Conservation (phyloP, 1,140 invertebrate species). For the Ditylenchus dipsaci region DNA sequence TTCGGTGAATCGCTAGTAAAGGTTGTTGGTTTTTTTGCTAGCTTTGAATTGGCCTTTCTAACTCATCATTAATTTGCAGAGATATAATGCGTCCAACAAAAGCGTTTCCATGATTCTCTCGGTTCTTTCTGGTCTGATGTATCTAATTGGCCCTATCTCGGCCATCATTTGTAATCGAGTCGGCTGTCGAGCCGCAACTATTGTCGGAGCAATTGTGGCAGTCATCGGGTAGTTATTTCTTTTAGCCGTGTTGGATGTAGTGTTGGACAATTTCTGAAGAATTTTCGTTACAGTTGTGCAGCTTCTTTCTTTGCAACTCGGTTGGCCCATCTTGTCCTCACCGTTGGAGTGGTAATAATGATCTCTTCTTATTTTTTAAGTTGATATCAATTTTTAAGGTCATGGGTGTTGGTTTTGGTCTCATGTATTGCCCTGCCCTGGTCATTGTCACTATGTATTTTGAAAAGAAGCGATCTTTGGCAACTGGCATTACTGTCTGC, state of each 20-base stretch:
- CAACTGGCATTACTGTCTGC: conserved; percentile 57
- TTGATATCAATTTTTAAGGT: no score
- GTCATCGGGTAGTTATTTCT: conserved; percentile 33
- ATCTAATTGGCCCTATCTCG: conserved; percentile 74
- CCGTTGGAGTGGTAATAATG: conserved; percentile 76
- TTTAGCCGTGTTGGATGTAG: no score
- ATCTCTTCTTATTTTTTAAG: no score
- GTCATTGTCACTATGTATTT: conserved; percentile 74
- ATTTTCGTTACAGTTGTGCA: conserved; percentile 60
- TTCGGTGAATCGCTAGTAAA: conserved; percentile 63
- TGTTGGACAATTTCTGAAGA: neutral
- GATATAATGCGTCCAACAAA: conserved; percentile 72
- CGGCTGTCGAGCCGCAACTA: conserved; percentile 81
- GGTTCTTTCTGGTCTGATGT: conserved; percentile 81
- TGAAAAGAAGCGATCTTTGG: conserved; percentile 65
- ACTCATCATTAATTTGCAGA: conserved; percentile 28
- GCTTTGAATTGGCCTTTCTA: no score
- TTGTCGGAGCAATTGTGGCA: conserved; percentile 76
- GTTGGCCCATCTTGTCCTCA: conserved; percentile 77
- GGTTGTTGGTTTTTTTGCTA: conserved; percentile 59
- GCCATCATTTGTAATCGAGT: conserved; percentile 85
- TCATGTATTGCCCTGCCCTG: conserved; percentile 84
- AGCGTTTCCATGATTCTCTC: conserved; percentile 81
- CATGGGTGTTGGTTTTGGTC: conserved; percentile 72
- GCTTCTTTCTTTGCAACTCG: conserved; percentile 48